phyloP scores from a whole-genome alignment of 2,113 vertebrate species.

The Thryonomys swinderianus region DNA sequence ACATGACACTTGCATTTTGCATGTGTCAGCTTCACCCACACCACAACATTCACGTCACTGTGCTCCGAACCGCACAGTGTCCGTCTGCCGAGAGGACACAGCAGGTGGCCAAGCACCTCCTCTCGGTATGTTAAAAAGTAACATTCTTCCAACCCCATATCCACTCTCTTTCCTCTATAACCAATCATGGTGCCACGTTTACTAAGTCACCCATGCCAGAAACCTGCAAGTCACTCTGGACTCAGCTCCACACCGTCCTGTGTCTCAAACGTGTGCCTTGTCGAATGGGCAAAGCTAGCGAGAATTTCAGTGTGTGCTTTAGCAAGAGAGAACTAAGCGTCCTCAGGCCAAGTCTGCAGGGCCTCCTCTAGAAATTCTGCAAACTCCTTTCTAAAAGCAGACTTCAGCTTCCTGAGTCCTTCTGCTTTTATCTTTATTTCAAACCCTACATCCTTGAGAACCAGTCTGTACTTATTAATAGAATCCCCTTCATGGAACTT shows the following conservation, averaged over 20 bases:
- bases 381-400: background rate
- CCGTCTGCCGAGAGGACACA: background rate
- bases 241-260: background rate
- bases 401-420: background rate
- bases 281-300: background rate
- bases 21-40: background rate
- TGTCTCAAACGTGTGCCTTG: background rate
- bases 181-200: background rate
- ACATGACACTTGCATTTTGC: background rate
- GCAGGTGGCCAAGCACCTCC: background rate
- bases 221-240: background rate
- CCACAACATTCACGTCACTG: background rate
- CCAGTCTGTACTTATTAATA: constrained; percentile 7
- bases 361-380: background rate
- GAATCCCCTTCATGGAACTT: background rate
- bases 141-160: background rate
- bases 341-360: background rate
- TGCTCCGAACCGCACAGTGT: background rate
- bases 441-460: background rate
- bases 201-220: background rate
- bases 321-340: background rate
- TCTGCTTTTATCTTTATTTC: background rate
- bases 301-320: background rate
- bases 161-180: background rate
- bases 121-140: background rate